Evolutionary conservation across 2,797 vertebrate genomes (phyloP).

Genomic region (Enteromius treurensis): DNA sequence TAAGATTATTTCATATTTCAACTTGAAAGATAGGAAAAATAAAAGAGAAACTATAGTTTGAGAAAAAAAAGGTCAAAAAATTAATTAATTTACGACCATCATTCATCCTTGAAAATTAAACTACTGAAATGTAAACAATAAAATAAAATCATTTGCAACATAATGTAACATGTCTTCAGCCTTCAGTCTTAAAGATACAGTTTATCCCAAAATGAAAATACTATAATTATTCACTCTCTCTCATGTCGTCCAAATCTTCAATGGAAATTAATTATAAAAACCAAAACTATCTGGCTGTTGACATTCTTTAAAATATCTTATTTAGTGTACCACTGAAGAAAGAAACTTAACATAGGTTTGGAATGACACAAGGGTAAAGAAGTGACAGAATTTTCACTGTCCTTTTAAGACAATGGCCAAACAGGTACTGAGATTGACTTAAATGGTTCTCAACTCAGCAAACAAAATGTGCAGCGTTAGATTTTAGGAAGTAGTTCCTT

Average conservation of each 20-base stretch:
- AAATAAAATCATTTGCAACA: neutral
- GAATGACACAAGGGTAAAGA: neutral
- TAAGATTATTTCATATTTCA: slow-evolving; percentile 3
- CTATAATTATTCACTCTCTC: neutral
- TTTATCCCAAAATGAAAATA: neutral
- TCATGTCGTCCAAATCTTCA: neutral
- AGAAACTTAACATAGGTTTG: neutral
- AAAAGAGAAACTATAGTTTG: neutral
- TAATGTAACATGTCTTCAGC: neutral
- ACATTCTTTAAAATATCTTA: neutral
- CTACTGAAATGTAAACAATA: neutral
- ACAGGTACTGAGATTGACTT: neutral
- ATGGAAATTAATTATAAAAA: neutral
- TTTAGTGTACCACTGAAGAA: neutral
- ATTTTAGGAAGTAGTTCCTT: neutral
- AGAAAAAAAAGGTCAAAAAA: neutral
- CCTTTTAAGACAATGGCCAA: neutral
- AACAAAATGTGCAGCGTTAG: neutral
- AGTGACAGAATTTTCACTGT: neutral
- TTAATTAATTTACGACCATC: slow-evolving; percentile 5
- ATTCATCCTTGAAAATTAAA: slow-evolving; percentile 14
- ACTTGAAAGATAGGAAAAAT: neutral
- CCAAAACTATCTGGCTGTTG: neutral
- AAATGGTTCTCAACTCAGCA: neutral
- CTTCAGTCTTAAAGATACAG: neutral